Percentiles rank a stretch among this genome's conserved stretches.
Evolutionary conservation across 2,888 invertebrate genomes (phyloP).

Genomic region (Brachycybe producta): DNA sequence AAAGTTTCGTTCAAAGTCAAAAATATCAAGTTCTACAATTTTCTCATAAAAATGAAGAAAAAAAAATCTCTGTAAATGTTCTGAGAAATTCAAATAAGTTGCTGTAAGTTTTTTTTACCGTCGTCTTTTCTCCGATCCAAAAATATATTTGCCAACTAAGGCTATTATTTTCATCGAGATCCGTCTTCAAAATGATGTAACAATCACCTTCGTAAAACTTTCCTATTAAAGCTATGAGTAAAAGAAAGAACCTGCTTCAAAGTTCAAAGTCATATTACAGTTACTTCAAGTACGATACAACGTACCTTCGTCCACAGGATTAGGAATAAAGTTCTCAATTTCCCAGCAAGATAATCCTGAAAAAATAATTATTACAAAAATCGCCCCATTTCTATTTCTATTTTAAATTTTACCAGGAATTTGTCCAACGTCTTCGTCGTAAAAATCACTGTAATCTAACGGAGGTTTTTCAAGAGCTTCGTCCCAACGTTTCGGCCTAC

Average conservation of each 20-base stretch:
- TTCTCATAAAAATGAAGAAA: too few relatives aligned
- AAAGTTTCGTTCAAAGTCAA: neutral
- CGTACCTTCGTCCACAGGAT: constrained; percentile 50
- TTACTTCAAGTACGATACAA: too few relatives aligned
- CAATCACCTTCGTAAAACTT: constrained; percentile 99
- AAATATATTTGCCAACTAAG: constrained; percentile 93
- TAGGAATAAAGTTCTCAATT: constrained; percentile 97
- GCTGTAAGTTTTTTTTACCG: too few relatives aligned
- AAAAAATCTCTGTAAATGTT: too few relatives aligned
- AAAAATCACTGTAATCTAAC: constrained; percentile 92
- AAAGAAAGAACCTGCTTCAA: neutral
- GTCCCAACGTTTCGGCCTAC: constrained; percentile 88
- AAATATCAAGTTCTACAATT: constrained; percentile 21
- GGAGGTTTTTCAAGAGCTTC: constrained; percentile 89
- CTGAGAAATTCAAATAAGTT: too few relatives aligned
- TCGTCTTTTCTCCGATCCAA: constrained; percentile 94
- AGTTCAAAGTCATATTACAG: too few relatives aligned
- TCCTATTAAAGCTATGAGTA: constrained; percentile 61
- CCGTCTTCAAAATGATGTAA: constrained; percentile 88
- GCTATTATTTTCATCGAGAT: constrained; percentile 63
- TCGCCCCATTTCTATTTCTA: constrained; percentile 18
- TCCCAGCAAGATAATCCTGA: constrained; percentile 93
- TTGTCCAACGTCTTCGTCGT: constrained; percentile 86
- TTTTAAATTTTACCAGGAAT: constrained; percentile 45
- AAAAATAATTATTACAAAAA: constrained; percentile 21